Evolutionary conservation across 1,140 invertebrate genomes (phyloP).

Genomic region (Protaetia brevitarsis): DNA sequence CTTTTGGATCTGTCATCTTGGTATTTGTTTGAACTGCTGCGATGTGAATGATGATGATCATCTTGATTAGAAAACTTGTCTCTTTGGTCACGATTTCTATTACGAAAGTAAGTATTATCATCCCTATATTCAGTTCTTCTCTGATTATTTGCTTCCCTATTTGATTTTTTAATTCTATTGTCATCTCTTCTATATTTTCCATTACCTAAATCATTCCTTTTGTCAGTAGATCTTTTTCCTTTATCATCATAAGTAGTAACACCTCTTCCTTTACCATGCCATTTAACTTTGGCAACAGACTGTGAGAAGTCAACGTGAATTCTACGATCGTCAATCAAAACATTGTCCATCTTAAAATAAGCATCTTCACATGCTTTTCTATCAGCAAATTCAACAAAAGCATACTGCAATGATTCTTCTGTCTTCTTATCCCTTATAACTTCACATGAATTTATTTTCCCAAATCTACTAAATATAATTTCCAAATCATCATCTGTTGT

Average conservation of each 20-base stretch:
- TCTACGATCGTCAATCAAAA: constrained; percentile 95
- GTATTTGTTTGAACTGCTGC: neutral
- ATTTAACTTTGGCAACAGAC: constrained; percentile 90
- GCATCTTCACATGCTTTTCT: constrained; percentile 95
- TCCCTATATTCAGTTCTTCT: neutral
- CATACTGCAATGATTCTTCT: constrained; percentile 96
- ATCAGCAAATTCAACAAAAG: constrained; percentile 98
- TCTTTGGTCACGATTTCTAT: neutral
- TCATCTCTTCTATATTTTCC: constrained; percentile 33
- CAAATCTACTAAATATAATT: constrained; percentile 97
- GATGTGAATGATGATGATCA: neutral
- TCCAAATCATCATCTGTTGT: constrained; percentile 97
- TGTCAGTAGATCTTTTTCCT: constrained; percentile 28
- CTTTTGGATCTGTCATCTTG: neutral
- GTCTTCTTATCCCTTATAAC: constrained; percentile 93
- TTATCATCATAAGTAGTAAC: constrained; percentile 52
- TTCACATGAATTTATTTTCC: constrained; percentile 92
- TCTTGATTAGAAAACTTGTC: neutral
- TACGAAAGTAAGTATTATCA: neutral
- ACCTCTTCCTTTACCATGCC: constrained; percentile 80
- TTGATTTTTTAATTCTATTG: neutral
- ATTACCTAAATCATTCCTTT: constrained; percentile 32
- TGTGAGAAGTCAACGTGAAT: constrained; percentile 99
- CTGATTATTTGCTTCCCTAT: neutral
- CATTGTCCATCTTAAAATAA: constrained; percentile 99